Evolutionary conservation across 1,140 invertebrate genomes (phyloP).

Genomic region (fruit fly (Drosophila melanogaster)): Release_6_plus_ISO1_MT NT_033777.3:10457001-10457500

Average conservation of each 20-base stretch:
- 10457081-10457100: no score
- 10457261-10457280: not conserved
- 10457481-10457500: conserved; percentile 10
- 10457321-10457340: conserved; percentile 80
- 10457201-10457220: not conserved
- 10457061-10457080: no score
- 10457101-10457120: no score
- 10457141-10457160: no score
- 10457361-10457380: not conserved
- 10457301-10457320: conserved; percentile 75
- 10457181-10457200: not conserved
- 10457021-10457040: not conserved
- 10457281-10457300: conserved; percentile 31
- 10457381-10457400: conserved; percentile 6
- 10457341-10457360: conserved; percentile 31
- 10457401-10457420: conserved; percentile 73
- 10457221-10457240: conserved; percentile 1
- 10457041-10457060: not conserved
- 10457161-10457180: no score
- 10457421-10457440: conserved; percentile 84
- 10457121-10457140: no score
- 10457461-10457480: conserved; percentile 71
- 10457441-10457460: conserved; percentile 74
- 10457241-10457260: conserved; percentile 4
- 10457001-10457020: not conserved